Evolutionary conservation across 2,888 invertebrate genomes (phyloP), one percentile per base, ranked within the genome.

Genomic region (Augiades crinisus): DNA sequence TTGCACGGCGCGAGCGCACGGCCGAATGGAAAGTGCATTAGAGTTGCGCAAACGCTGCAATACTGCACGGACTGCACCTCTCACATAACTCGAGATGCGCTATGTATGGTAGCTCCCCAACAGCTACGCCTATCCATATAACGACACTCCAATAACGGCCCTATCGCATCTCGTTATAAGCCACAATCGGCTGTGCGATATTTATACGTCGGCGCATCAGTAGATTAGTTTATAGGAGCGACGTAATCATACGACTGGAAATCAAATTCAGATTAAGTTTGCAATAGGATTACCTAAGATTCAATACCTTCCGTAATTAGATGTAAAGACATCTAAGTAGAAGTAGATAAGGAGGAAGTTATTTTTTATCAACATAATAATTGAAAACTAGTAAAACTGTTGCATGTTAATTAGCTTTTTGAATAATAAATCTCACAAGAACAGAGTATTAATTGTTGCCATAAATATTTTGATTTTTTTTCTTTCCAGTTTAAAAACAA

Each of bases 21-120:
- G 57, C 56, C 69, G 64, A 80, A 81, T 78, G 80, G 84, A 87
- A 87, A 85, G 85, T 85, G 82, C 81, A 81, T 65, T 40, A 47
- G 41, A 37, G 68, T 85, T 84, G 76, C 78, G 82, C 76, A 86
- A 70, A 57, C 38, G 16, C 37, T 17, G 41, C 54, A 47, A 53
- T 30, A 55, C 63, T 67, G 67, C 75, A n/a, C 10, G 65, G 61
- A 59, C 60, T 59, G 59, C 62, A 57, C 43, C 57, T 51, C 57
- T 55, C 54, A 47, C 51, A 40, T 47, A 47, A 38, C 51, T 36
- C 22, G 50, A 40, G 55, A 58, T 59, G 59, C 60, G 52, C 49
- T 52, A 38, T 46, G 33, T 41, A 33, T 30, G 27, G 10, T 13
- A 33, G 44, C 38, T 30, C 31, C 14, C 12, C 31, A 33, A 47